Evolutionary conservation across 2,888 invertebrate genomes (phyloP), one percentile per base, ranked within the genome.

Genomic region (Atethmia centrago): DNA sequence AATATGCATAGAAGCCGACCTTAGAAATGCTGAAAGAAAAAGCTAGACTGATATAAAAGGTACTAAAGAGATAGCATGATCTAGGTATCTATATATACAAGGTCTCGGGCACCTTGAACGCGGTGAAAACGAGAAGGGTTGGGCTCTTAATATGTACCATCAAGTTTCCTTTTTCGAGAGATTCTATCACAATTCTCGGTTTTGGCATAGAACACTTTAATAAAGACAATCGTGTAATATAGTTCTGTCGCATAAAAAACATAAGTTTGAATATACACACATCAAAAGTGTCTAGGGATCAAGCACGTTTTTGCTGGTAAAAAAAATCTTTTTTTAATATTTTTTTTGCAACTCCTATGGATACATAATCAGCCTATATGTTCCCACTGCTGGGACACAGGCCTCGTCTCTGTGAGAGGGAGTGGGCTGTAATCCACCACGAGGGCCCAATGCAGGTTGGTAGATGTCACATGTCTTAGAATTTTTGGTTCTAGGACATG

Each of bases 61-160:
- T 42, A 67, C 25, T 28, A 36, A n/a, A 67, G n/a, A 49, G 25
- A 19, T n/a, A 2, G 10, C 62, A 36, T 40, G 31, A 71, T 71
- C 63, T 40, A 73, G 58, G 21, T 71, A 40, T 45, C 19, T 51
- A 25, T 42, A 28, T 31, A 25, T 25, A n/a, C 25, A 78, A 42
- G 62, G 79, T 14, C 55, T 19, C 49, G 31, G 49, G 74, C 63
- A 53, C 2, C 40, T 56, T 42, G 47, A 65, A 61, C 42, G 51
- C 25, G 74, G 74, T 79, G 64, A 77, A 51, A 73, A 51, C n/a
- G 45, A 36, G 1, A 77, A 65, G 19, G 53, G 42, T 64, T n/a
- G 3, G 31, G 12, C 31, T 40, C 28, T 42, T 42, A 36, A 9
- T 53, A 10, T 12, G 28, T 28, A 25, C 40, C 10, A n/a, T 25